Evolutionary conservation across 2,888 invertebrate genomes (phyloP), one percentile per base, ranked within the genome.

Genomic region (Vesta saturnalis): DNA sequence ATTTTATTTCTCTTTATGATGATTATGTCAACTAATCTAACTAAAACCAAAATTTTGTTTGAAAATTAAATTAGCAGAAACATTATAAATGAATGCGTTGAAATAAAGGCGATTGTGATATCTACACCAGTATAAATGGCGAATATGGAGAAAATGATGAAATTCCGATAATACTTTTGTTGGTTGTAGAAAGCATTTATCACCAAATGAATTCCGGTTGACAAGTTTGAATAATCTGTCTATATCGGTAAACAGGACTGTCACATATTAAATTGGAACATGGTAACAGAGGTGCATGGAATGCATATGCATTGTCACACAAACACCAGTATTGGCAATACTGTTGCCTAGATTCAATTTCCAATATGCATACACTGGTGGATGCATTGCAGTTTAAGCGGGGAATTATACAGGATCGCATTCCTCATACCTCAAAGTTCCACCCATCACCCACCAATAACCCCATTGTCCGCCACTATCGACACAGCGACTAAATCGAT

Each of bases 281-380:
- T 72, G 72, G 74, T 74, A 71, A 70, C 75, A 72, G 74, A 76
- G 75, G 75, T 76, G 77, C 74, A 68, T 67, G 69, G 72, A 74
- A 75, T 77, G 75, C 73, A 77, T 82, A 80, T 81, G 81, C 80
- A 81, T 81, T 81, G 81, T 80, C 81, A 80, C 80, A 80, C 78
- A 78, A 79, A 78, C 65, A 70, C 65, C 77, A 78, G 79, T 77
- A 80, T 81, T 80, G 80, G 79, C 77, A 75, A 75, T 77, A 80
- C 77, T 79, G 82, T 82, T 82, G 82, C 80, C 81, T 79, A 80
- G 83, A 83, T 83, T 83, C 83, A 83, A 83, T 83, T 83, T 83
- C 82, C 83, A 83, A 82, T 83, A 81, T 83, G 82, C 81, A 82
- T 80, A 79, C 75, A 79, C 47, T 49, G 47, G 77, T 77, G 79